Evolutionary conservation across 2,888 invertebrate species (phyloP), one percentile per base, ranked within the genome.

Genomic region (Leistus spinibarbis): DNA sequence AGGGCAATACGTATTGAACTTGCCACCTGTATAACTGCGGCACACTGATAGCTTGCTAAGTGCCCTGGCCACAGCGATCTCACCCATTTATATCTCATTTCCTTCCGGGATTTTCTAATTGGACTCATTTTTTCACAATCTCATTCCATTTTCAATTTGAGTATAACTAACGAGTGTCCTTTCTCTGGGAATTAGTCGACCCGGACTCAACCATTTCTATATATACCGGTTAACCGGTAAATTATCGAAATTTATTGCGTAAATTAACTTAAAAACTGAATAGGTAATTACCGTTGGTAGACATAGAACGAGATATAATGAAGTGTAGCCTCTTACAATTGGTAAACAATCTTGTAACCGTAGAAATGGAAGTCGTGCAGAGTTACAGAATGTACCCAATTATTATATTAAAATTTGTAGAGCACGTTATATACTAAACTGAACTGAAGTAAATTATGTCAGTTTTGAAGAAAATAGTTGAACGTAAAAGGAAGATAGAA

Each of bases 21-120:
- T 72, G 72, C 65, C 72, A 65, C 65, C 65, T 72, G 65, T 56
- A 19, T 72, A 72, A 65, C 57, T 72, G 72, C 27, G 27, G 63
- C 65, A 72, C 72, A 23, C 53, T 63, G 70, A 70, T 63, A 62
- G 70, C 54, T 70, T 70, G 63, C 63, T 70, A 70, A 70, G 53
- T 70, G 70, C 62, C 63, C 70, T 40, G 3, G 40, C 40, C 40
- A 40, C 40, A 40, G 13, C 40, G 40, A 40, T 3, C 40, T 13
- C 10, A 40, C 1, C 40, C 40, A 40, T 40, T 40, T 40, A 40
- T 40, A 40, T 40, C n/a, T n/a, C n/a, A n/a, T 40, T 40, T 40
- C 40, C 40, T 40, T 40, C 40, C 40, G 40, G 40, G 40, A 40
- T 40, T 40, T 40, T 40, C 40, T 40, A 40, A 40, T 40, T 40